Base-by-base conservation (phyloP, 2,113 vertebrate species). In the Phrynosoma platyrhinos region DNA sequence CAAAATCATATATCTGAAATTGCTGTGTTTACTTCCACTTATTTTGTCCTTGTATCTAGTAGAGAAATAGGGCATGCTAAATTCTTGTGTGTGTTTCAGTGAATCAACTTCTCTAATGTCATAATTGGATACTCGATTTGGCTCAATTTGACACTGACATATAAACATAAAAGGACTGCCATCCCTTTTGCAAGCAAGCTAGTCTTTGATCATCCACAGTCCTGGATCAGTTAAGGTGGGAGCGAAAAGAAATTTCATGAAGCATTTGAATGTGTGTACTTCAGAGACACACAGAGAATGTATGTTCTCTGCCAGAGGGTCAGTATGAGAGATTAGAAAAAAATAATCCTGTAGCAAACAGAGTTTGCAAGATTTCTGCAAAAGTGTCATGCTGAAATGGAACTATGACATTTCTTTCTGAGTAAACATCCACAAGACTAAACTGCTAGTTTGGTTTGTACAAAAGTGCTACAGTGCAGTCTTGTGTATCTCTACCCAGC, bases 1-100 rank as follows among this genome's bases (percentile, higher is more conserved):
- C 58, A 10, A 88, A 87, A 84, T 82, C 27, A 8, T 42, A 27
- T 86, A 74, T 5, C 90, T 85, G 78, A 84, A 91, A 93, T 40
- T 79, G 82, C 84, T 68, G 71, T 20, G 3, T 9, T 89, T 89
- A 58, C 82, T 42, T 89, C 87, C 23, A 27, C 21, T 52, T 71
- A 58, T 52, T 71, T n/a, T 2, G n/a, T 69, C 23, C 42, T 81
- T 21, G 9, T 55, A 4, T 83, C 14, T 47, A 5, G 27, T 52
- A 10, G 5, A 75, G 71, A 74, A 40, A 76, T 27, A 64, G 40
- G 20, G 10, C 77, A 13, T 30, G 32, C 40, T 30, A 64, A 76
- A 68, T 30, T 47, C 36, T 89, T 81, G 30, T 85, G 16, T 47
- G 32, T 58, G 27, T 75, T 75, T 75, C 52, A 75, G 14, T 75